Evolutionary conservation across 1,140 invertebrate genomes (phyloP), one percentile per base, ranked within the genome.

Genomic region (Apis laboriosa): DNA sequence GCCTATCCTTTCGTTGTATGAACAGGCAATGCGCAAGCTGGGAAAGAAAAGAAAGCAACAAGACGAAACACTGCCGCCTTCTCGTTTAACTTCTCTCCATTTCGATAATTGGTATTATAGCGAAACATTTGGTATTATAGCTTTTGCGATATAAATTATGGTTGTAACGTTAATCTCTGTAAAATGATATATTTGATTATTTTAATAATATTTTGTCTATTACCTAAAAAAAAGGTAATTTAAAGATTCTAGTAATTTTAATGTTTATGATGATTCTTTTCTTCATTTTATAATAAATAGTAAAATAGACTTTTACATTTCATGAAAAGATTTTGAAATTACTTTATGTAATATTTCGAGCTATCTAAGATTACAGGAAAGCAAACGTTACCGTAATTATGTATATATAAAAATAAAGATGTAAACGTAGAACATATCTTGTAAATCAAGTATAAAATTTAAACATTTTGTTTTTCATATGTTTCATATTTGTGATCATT

Each of bases 91-190:
- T 86, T 34, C 66, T 67, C 64, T 84, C 80, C 76, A 83, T 81
- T 86, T 73, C 81, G 77, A 86, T 84, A 84, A 84, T 84, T 84
- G 83, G 72, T 24, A 24, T 24, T 24, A 24, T 24, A 24, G 24
- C 24, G 79, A 34, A 84, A 70, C 58, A 49, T 78, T 83, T 63
- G 64, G 66, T 77, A 60, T 12, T n/a, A 24, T 17, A 28, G 9
- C 21, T 70, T 51, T 63, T 67, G 21, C 24, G 58, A 77, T 55
- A 21, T 70, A 58, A 77, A 63, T 70, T 77, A 83, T 17, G 28
- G 51, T 64, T 43, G 7, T 28, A 24, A 72, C 56, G 21, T 73
- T 80, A 73, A 73, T 80, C 19, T 63, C 17, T 28, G 9, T n/a
- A 43, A 21, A 73, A 24, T 55, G 55, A n/a, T 71, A 28, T 9